Evolutionary conservation across 2,888 invertebrate species (phyloP), one percentile per base, ranked within the genome.

Genomic region (Meandrusa payeni): DNA sequence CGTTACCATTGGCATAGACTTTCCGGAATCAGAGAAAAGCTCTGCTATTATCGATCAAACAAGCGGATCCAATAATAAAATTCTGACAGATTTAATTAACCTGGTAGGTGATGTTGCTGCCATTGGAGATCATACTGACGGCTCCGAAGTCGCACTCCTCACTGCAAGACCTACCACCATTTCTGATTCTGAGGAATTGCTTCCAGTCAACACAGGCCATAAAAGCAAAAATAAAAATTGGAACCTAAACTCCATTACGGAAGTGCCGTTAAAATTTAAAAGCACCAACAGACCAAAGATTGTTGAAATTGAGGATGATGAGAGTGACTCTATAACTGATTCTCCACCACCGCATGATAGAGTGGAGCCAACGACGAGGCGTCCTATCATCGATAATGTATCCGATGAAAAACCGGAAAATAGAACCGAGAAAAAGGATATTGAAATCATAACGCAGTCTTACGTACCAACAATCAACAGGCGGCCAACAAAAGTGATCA

Each of bases 141-240:
- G 52, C 2, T 61, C 76, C 0, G 51, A 54, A 1, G 31, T 45
- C 0, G 46, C 47, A 5, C 54, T 52, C 5, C 61, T 57, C n/a
- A 50, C 54, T 1, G 51, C 55, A 0, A 58, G 50, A 3, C 46
- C 73, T 2, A 66, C 73, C 3, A 67, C 65, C 23, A 72, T 76
- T 41, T 70, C 81, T 1, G 80, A 83, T 29, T 86, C 86, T 1
- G 86, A 87, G 47, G 86, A 87, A 51, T 54, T 87, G 4, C 78
- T 87, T 36, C 85, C 81, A 5, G 79, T 86, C 0, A 86, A 85
- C 36, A 69, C 75, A 2, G 85, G 79, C 0, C 85, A 87, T 48
- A 87, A 86, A 42, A 86, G 86, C 38, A 86, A 86, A 63, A 85
- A 86, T 45, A 86, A 64, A 38, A 85, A 83, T 38, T 73, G 75